Base-by-base conservation (phyloP, 1,140 invertebrate species). In the Tetramorium simillimum region DNA sequence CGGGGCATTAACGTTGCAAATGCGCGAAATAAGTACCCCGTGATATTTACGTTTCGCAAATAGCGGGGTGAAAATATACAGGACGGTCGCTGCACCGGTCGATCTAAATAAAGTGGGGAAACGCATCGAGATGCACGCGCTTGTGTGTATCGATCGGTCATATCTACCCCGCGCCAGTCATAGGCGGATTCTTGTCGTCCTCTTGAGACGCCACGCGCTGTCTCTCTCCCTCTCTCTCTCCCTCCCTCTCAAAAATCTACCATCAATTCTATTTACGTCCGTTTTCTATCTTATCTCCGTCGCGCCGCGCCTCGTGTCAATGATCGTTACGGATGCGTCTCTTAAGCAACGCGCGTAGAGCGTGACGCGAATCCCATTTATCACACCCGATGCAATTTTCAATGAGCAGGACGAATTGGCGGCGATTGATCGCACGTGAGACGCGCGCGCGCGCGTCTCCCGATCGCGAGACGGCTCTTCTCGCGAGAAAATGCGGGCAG, bases 281-380 rank as follows among this genome's bases (percentile, higher is more conserved):
- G 21, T 78, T 33, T 24, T 33, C 21, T 28, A 46, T 77, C 43
- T 43, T 65, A 60, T 49, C 16, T 56, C 6, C 18, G 40, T 18
- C 18, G n/a, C 46, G 14, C 21, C 14, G 24, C n/a, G 43, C 33
- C 24, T 12, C 49, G 62, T 43, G 82, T 82, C 33, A 63, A 78
- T 81, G 78, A 86, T 73, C 81, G 24, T 84, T 84, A 73, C 33
- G 58, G 21, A 58, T 65, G 37, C 56, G 78, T 67, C 28, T 37
- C 46, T 72, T 63, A 46, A 56, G 49, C 51, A 67, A 49, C 4
- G 33, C 63, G 43, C 62, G 69, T 62, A 24, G 33, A 33, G 63
- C 21, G 37, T 46, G 58, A 43, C 69, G 67, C 21, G 53, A 56
- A 14, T 86, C 18, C 65, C 69, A 85, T 86, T 80, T 53, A 82